Evolutionary conservation across 2,888 invertebrate genomes (phyloP), one percentile per base, ranked within the genome.

Genomic region (Drosophila eohydei): DNA sequence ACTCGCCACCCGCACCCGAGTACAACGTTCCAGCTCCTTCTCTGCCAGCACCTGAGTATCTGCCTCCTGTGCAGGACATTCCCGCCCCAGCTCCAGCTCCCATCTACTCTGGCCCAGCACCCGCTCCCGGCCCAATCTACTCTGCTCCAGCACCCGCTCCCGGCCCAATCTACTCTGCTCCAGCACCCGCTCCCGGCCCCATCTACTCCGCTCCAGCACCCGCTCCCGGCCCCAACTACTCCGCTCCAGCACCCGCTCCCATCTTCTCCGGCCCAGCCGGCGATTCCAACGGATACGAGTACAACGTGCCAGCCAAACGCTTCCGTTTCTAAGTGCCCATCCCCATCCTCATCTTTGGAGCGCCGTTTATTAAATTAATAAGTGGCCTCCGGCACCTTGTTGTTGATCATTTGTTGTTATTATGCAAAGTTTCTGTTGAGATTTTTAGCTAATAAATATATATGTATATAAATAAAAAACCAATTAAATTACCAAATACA

Each of bases 371-470:
- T 86, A 86, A 86, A 86, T 86, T 86, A 86, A 86, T 56, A 89
- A 86, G 71, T 59, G 61, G 65, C 58, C 55, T 57, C 46, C 68
- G 66, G 52, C 55, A 59, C 66, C 51, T 76, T 74, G 85, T 84
- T 89, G 89, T 84, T 89, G 89, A 80, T 78, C 68, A 74, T 82
- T 80, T 88, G 83, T 88, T 86, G 88, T 84, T 87, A 87, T 82
- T 89, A 78, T 82, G 82, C 82, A 82, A 81, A 86, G 87, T 77
- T 79, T 81, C 75, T 78, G 85, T 84, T 78, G 85, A 78, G 89
- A 86, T 82, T 80, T 88, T 66, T 75, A 84, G 78, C 80, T 70
- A 80, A 79, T 86, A 89, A 83, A 83, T 74, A 48, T 59, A 60
- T 52, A 61, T 44, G 28, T 3, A 44, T 44, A 44, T 44, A 48